Evolutionary conservation across 2,797 vertebrate genomes (phyloP), one percentile per base, ranked within the genome.

Genomic region (Peromyscus attwateri): DNA sequence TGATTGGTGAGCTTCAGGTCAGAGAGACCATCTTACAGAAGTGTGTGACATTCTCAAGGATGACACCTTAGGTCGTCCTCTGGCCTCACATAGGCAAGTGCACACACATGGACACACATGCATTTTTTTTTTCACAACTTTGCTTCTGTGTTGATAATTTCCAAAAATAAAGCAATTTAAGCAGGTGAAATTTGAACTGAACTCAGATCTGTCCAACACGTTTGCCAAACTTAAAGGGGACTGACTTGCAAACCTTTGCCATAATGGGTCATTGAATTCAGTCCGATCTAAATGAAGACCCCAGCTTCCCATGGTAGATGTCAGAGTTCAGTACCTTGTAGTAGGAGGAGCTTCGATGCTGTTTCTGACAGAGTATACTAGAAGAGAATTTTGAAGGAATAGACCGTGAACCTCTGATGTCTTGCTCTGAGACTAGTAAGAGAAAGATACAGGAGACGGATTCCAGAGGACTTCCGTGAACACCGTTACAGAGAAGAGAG

Each of bases 391-490:
- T 76, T 66, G 4, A n/a, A 49, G 89, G 87, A 62, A 79, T 87
- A 75, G 62, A 62, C 29, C 40, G 70, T 92, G 92, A 96, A 91
- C 40, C 52, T 83, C 31, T 91, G n/a, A 49, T 80, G 88, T 89
- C 90, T 97, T 92, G 87, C 37, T 55, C 34, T 95, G 62, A 75
- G 37, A 52, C 76, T 77, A 77, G 25, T 88, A 66, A 96, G 64
- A 66, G 52, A 91, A 95, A 93, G 64, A 76, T 40, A 8, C 10
- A 75, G 76, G 57, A 87, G 75, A 40, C 73, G 19, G 77, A 49
- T 95, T 93, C 95, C 34, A 16, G 64, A 95, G 52, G 49, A 87
- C 34, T 73, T 71, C 52, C 83, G 76, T 96, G 37, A 76, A 29
- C 43, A 87, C 29, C 66, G 27, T 27, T 91, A 77, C 16, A 79